phyloP scores from a whole-genome alignment of 2,113 vertebrate species.

The Caranx ignobilis region DNA sequence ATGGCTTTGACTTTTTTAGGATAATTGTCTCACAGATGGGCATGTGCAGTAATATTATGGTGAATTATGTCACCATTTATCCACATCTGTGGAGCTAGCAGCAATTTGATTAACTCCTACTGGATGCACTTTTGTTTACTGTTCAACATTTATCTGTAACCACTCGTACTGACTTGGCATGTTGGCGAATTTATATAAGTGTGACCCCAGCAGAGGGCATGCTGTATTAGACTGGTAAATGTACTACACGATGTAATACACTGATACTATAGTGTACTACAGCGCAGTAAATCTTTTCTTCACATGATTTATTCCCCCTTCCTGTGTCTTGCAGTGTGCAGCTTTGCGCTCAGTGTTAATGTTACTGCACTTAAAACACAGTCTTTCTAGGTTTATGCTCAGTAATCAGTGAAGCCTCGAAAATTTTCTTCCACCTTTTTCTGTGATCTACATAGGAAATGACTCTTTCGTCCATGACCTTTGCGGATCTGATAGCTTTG shows the following conservation, averaged over 20 bases:
- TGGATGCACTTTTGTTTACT: neutral
- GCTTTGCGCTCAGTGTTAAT: neutral
- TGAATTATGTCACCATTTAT: neutral
- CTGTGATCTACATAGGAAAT: neutral
- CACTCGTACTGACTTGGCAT: neutral
- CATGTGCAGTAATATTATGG: no score
- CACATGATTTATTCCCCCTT: neutral
- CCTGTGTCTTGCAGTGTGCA: neutral
- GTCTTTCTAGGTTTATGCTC: neutral
- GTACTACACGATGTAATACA: neutral
- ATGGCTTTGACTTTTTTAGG: neutral
- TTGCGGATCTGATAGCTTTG: slow-evolving; percentile 26
- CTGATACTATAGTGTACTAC: no score
- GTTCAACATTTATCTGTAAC: neutral
- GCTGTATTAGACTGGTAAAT: neutral
- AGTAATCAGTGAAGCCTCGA: slow-evolving; percentile 4
- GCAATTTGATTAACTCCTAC: neutral
- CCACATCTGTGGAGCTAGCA: neutral
- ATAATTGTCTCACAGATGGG: neutral
- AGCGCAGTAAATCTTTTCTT: neutral
- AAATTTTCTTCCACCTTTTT: neutral
- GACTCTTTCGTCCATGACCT: slow-evolving; percentile 25
- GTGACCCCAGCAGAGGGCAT: neutral
- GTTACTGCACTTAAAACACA: neutral
- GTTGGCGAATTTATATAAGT: neutral